These are phyloP conservation scores for Chirona hameri DNA, from an alignment of 2,888 invertebrate genomes.

Conservation along the genomic window DNA sequence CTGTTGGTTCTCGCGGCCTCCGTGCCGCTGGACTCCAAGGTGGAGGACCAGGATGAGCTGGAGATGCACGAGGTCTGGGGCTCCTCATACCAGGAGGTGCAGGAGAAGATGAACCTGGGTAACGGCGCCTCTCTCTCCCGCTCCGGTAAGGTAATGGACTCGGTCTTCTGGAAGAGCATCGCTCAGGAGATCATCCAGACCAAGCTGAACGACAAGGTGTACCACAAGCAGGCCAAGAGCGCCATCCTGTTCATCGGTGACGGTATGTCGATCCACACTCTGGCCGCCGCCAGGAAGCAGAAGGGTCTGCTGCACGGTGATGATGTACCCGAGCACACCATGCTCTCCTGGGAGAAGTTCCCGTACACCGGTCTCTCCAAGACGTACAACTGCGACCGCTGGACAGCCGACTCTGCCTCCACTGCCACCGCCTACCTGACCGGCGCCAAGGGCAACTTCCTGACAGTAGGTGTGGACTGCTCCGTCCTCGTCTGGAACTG, in stretches of 20 bases:
- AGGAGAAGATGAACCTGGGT: neutral
- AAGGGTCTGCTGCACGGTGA: conserved; percentile 6
- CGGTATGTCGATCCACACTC: conserved; percentile 1
- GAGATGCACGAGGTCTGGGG: conserved; percentile 8
- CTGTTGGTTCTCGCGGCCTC: neutral
- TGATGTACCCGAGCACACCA: conserved; percentile 9
- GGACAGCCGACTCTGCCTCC: neutral
- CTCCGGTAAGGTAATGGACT: neutral
- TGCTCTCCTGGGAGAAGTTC: conserved; percentile 8
- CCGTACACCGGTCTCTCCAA: conserved; percentile 5
- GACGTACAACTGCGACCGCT: conserved; percentile 14
- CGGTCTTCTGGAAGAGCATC: neutral
- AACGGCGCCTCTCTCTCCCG: neutral
- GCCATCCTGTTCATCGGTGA: conserved; percentile 12
- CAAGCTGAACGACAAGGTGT: conserved; percentile 13
- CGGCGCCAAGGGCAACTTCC: neutral
- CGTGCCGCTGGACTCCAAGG: neutral
- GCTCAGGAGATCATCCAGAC: conserved; percentile 12
- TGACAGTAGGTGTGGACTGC: neutral
- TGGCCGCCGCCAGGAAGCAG: neutral
- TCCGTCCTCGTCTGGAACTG: conserved; percentile 6
- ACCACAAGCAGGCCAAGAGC: conserved; percentile 7
- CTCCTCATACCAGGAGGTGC: neutral
- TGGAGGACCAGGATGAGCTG: conserved; percentile 1
- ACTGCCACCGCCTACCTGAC: conserved; percentile 4